phyloP scores from a whole-genome alignment of 2,888 invertebrate species.

The Germaria angustata region DNA sequence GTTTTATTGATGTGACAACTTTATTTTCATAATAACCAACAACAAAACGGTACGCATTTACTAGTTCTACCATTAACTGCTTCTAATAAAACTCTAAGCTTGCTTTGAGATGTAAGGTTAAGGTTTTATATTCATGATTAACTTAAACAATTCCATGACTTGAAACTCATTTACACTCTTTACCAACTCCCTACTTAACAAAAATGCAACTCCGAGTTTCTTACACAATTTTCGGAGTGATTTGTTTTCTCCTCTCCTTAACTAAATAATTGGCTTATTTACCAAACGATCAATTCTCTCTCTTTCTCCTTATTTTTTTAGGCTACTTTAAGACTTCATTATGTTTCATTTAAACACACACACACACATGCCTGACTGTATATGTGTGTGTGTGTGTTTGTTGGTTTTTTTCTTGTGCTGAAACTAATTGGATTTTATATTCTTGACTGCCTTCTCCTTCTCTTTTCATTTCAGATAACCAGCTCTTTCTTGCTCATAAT shows the following conservation, averaged over 20 bases:
- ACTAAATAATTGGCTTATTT: slow-evolving; percentile 18
- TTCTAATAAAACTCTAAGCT: too few relatives aligned
- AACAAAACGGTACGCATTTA: too few relatives aligned
- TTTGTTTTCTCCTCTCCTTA: not conserved
- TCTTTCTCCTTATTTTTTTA: slow-evolving; percentile 25
- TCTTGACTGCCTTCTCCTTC: not conserved
- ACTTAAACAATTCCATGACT: not conserved
- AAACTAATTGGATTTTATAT: slow-evolving; percentile 54
- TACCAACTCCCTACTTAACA: not conserved
- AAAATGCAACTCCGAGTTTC: not conserved
- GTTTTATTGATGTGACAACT: too few relatives aligned
- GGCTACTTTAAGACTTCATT: slow-evolving; percentile 47
- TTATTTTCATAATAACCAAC: too few relatives aligned
- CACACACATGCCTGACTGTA: not conserved
- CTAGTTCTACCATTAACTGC: too few relatives aligned
- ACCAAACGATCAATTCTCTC: slow-evolving; percentile 12
- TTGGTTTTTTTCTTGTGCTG: slow-evolving; percentile 13
- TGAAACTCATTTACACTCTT: not conserved
- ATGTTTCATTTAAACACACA: slow-evolving; percentile 28
- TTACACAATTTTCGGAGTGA: slow-evolving; percentile 12
- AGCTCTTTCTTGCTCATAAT: slow-evolving; percentile 15
- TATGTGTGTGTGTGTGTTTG: not conserved
- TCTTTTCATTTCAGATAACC: not conserved
- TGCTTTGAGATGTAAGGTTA: too few relatives aligned
- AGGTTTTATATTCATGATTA: too few relatives aligned